These are phyloP conservation scores for Epinephelus lanceolatus DNA, from an alignment of 2,113 vertebrate genomes.

Conservation along the genomic window DNA sequence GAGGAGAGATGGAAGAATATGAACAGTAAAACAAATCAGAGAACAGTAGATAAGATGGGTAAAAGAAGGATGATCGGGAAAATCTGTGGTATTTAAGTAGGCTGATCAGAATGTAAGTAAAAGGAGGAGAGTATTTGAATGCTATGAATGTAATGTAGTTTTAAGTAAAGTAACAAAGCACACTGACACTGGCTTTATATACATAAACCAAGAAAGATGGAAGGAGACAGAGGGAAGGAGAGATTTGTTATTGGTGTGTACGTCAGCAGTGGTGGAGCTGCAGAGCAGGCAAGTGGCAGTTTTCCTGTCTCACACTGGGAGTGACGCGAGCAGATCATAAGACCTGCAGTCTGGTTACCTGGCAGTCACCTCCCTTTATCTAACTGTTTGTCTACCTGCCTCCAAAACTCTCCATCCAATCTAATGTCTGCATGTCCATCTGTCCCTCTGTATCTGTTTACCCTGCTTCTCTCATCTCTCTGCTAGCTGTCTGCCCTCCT, in stretches of 20 bases:
- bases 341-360: conserved; percentile 64
- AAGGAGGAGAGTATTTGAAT: background rate
- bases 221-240: background rate
- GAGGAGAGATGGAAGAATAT: background rate
- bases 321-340: conserved; percentile 62
- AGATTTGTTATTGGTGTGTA: background rate
- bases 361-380: conserved; percentile 48
- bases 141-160: background rate
- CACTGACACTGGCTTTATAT: background rate
- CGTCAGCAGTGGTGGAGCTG: conserved; percentile 31
- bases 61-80: background rate
- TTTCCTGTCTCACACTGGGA: conserved; percentile 68
- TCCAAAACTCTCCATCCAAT: conserved; percentile 19
- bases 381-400: conserved; percentile 41
- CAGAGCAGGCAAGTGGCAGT: conserved; percentile 37
- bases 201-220: background rate
- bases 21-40: background rate
- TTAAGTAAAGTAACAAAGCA: background rate
- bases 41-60: background rate
- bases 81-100: background rate
- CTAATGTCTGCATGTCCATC: conserved; percentile 6
- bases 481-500: no score
- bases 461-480: no score
- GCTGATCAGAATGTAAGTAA: background rate
- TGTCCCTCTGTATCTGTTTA: no score